A percentile compares a stretch with the other conserved stretches of the same genome.
Conservation (phyloP, 2,888 invertebrate species). For the Chrysotoxum bicinctum region DNA sequence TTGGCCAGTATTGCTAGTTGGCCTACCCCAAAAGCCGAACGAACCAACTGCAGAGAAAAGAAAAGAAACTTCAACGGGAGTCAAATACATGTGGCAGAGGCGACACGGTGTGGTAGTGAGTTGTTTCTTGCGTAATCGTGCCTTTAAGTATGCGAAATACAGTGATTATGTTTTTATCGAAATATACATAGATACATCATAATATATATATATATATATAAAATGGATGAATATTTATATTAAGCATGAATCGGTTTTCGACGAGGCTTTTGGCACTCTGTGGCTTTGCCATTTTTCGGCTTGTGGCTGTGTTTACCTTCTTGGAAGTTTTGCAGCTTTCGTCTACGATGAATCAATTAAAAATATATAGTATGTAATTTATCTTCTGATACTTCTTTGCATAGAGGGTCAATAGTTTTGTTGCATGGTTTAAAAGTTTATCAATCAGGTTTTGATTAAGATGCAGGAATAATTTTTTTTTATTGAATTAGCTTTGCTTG, state of each 20-base stretch:
- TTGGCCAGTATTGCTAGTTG: conserved; percentile 3
- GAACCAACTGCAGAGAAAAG: conserved; percentile 6
- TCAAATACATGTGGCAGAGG: conserved; percentile 2
- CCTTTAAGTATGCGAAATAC: conserved; percentile 54
- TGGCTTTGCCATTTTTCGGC: conserved; percentile 31
- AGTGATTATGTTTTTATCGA: conserved; percentile 59
- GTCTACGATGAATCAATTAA: conserved; percentile 46
- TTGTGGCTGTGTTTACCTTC: conserved; percentile 31
- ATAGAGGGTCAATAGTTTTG: conserved; percentile 37
- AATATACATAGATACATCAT: background rate
- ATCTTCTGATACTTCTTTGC: conserved; percentile 12
- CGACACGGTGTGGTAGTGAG: conserved; percentile 20
- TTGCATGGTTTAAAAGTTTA: conserved; percentile 1
- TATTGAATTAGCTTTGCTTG: too few relatives aligned
- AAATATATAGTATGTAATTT: background rate
- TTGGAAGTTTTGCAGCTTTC: conserved; percentile 32
- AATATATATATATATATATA: conserved; percentile 1
- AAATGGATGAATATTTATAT: conserved; percentile 18
- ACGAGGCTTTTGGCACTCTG: conserved; percentile 30
- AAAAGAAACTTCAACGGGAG: conserved; percentile 19
- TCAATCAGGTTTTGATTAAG: background rate
- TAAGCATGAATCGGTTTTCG: conserved; percentile 42
- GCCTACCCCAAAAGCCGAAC: conserved; percentile 38
- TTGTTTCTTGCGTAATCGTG: conserved; percentile 57
- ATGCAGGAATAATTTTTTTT: background rate